phyloP scores from a whole-genome alignment of 1,140 invertebrate species.

The Globodera ellingtonae region DNA sequence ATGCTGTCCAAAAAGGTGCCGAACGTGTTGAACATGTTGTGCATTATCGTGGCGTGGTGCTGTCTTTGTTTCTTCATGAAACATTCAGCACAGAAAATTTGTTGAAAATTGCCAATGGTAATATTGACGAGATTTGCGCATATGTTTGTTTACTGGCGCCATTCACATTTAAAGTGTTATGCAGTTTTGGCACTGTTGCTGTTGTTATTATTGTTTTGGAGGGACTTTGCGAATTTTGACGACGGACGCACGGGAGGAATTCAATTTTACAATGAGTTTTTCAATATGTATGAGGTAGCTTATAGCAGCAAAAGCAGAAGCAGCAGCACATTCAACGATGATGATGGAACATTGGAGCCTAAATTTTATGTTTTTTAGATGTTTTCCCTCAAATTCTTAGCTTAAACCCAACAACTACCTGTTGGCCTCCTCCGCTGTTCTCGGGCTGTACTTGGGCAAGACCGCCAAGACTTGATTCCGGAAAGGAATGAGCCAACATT shows the following conservation, averaged over 20 bases:
- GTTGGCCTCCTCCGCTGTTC: background rate
- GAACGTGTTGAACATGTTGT: background rate
- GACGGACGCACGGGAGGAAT: background rate
- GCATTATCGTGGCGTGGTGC: background rate
- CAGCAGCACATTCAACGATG: background rate
- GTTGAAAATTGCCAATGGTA: too few species aligned
- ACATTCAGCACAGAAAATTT: too few species aligned
- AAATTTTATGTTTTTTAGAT: background rate
- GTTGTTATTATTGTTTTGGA: background rate
- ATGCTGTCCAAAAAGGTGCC: too few species aligned
- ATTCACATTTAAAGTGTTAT: background rate
- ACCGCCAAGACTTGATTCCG: background rate
- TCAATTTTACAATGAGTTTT: background rate
- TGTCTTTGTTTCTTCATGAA: too few species aligned
- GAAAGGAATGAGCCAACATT: background rate
- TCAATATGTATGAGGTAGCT: background rate
- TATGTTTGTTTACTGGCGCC: background rate
- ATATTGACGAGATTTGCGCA: too few species aligned
- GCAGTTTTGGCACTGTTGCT: background rate
- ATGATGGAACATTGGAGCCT: background rate
- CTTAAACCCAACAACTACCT: background rate
- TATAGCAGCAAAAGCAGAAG: background rate
- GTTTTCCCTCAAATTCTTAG: background rate
- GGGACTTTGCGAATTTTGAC: background rate
- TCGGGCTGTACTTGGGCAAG: background rate